Evolutionary conservation across 2,888 invertebrate genomes (phyloP).

Genomic region (Drosophila maculinotata): DNA sequence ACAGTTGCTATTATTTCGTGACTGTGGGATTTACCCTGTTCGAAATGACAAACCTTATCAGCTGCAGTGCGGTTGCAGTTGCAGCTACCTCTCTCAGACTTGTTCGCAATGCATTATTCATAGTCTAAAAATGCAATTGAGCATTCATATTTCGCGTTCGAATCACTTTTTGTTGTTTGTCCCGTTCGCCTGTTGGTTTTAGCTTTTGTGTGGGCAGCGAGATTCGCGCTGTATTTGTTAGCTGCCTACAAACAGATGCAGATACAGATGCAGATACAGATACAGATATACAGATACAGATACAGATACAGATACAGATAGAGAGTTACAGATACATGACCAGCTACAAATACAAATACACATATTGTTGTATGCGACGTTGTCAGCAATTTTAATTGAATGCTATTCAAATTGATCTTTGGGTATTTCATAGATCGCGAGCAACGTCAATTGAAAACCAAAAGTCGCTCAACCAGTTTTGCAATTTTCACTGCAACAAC

Average conservation of each 20-base stretch:
- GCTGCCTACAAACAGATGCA: conserved; percentile 19
- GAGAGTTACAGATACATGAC: conserved; percentile 12
- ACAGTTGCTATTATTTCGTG: no score
- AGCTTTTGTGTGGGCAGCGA: conserved; percentile 5
- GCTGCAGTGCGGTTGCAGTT: not conserved
- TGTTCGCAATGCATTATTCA: conserved; percentile 40
- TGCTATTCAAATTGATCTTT: conserved; percentile 45
- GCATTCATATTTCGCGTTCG: conserved; percentile 29
- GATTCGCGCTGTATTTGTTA: conserved; percentile 18
- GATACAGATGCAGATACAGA: conserved; percentile 20
- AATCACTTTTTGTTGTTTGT: conserved; percentile 16
- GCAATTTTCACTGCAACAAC: conserved; percentile 47
- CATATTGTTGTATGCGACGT: conserved; percentile 15
- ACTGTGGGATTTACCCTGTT: not conserved
- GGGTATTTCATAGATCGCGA: conserved; percentile 34
- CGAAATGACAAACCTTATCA: conserved; percentile 17
- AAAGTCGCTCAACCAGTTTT: conserved; percentile 61
- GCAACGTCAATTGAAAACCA: conserved; percentile 38
- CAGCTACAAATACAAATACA: no score
- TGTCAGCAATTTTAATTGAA: conserved; percentile 44
- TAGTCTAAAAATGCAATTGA: conserved; percentile 55
- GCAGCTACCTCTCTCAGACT: not conserved
- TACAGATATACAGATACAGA: conserved; percentile 5
- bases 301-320: conserved; percentile 22
- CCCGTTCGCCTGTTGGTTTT: conserved; percentile 24